Evolutionary conservation across 2,888 invertebrate species (phyloP).

Genomic region (Linhomoeus sp.): DNA sequence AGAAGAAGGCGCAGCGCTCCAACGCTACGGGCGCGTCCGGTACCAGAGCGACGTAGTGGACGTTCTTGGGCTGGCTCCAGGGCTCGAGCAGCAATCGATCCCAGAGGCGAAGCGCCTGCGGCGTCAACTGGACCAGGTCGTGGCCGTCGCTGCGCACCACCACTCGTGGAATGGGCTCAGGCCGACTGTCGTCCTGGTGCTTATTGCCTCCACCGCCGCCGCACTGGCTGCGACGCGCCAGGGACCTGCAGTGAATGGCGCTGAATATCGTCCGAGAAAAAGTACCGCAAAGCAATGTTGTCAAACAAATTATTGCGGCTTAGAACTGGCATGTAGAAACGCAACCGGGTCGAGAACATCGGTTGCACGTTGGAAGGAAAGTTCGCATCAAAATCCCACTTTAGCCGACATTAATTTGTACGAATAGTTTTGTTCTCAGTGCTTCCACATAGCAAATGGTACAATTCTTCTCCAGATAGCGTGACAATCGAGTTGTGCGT

Average conservation of each 20-base stretch:
- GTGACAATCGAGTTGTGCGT: too few relatives aligned
- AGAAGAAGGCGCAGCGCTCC: conserved; percentile 58
- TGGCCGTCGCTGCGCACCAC: conserved; percentile 28
- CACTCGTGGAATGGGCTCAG: conserved; percentile 34
- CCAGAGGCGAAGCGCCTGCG: conserved; percentile 31
- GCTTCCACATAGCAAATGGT: too few relatives aligned
- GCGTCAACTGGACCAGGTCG: conserved; percentile 29
- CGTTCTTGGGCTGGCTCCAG: conserved; percentile 76
- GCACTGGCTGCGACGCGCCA: background rate
- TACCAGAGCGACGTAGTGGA: conserved; percentile 79
- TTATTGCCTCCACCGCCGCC: conserved; percentile 4
- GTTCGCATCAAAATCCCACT: too few relatives aligned
- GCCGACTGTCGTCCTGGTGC: conserved; percentile 18
- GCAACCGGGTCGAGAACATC: too few relatives aligned
- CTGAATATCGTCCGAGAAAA: too few relatives aligned
- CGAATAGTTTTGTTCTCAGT: too few relatives aligned
- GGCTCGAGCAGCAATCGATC: conserved; percentile 91
- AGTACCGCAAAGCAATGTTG: too few relatives aligned
- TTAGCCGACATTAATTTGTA: too few relatives aligned
- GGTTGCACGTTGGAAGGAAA: too few relatives aligned
- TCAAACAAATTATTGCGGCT: too few relatives aligned
- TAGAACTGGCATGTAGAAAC: too few relatives aligned
- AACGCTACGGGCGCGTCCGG: conserved; percentile 71
- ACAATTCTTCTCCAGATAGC: too few relatives aligned
- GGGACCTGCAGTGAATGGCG: conserved; percentile 2